Percentiles rank a stretch among this genome's conserved stretches.
Evolutionary conservation across 2,888 invertebrate species (phyloP).

Genomic region (Colostygia pectinataria): DNA sequence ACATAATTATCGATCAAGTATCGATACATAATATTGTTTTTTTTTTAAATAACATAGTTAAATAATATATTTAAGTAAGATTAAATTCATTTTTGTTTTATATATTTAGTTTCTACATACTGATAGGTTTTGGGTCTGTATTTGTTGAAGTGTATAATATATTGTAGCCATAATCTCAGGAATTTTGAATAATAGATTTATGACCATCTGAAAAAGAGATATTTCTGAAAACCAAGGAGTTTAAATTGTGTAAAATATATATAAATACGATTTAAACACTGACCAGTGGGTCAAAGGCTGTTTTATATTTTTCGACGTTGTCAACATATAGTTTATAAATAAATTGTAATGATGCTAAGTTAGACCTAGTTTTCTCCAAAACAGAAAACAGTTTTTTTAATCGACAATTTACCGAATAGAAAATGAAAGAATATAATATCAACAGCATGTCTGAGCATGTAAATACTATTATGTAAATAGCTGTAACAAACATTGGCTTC

Average conservation of each 20-base stretch:
- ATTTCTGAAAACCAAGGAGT: background rate
- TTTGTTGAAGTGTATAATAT: background rate
- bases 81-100: too few species aligned
- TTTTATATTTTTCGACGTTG: constrained; percentile 3
- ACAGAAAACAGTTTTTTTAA: background rate
- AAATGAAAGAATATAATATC: constrained; percentile 7
- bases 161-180: constrained; percentile 4
- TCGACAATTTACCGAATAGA: constrained; percentile 10
- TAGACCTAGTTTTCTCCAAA: background rate
- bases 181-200: background rate
- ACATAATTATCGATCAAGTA: too few species aligned
- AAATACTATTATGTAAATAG: background rate
- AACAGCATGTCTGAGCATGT: background rate
- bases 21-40: too few species aligned
- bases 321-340: constrained; percentile 13
- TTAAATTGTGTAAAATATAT: background rate
- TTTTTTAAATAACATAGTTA: too few species aligned
- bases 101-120: too few species aligned
- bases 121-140: background rate
- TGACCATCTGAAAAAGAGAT: constrained; percentile 2
- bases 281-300: background rate
- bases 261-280: background rate
- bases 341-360: background rate
- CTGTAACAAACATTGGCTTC: background rate
- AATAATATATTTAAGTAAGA: too few species aligned